phyloP scores from a whole-genome alignment of 1,140 invertebrate genomes.

The Drosophila serrata region DNA sequence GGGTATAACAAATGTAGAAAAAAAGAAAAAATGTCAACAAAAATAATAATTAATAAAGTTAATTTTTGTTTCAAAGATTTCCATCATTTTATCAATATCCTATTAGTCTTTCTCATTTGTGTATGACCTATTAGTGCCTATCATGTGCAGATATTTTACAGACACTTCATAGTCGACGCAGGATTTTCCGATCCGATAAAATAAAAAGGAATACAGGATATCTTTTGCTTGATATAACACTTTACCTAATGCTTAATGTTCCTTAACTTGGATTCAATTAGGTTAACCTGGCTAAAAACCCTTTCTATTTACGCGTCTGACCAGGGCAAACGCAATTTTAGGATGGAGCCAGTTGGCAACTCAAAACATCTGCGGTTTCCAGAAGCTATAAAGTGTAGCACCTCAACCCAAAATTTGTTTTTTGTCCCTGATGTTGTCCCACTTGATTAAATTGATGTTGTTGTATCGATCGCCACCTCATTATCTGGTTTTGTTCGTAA shows the following conservation, averaged over 20 bases:
- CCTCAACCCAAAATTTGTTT: constrained; percentile 4
- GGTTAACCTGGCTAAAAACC: constrained; percentile 6
- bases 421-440: not conserved
- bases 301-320: constrained; percentile 3
- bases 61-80: no score
- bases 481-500: no score
- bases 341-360: not conserved
- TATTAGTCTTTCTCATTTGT: no score
- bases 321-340: constrained; percentile 1
- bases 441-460: constrained; percentile 2
- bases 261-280: constrained; percentile 8
- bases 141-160: no score
- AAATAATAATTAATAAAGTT: no score
- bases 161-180: not conserved
- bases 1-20: no score
- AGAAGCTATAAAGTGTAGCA: constrained; percentile 1
- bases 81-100: no score
- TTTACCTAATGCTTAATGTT: constrained; percentile 1
- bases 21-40: no score
- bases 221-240: constrained; percentile 2
- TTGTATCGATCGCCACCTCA: not conserved
- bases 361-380: constrained; percentile 1
- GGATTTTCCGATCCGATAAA: constrained; percentile 1
- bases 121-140: no score
- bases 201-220: constrained; percentile 11